Evolutionary conservation across 2,113 vertebrate genomes (phyloP).

Genomic region (Austrofundulus limnaeus): DNA sequence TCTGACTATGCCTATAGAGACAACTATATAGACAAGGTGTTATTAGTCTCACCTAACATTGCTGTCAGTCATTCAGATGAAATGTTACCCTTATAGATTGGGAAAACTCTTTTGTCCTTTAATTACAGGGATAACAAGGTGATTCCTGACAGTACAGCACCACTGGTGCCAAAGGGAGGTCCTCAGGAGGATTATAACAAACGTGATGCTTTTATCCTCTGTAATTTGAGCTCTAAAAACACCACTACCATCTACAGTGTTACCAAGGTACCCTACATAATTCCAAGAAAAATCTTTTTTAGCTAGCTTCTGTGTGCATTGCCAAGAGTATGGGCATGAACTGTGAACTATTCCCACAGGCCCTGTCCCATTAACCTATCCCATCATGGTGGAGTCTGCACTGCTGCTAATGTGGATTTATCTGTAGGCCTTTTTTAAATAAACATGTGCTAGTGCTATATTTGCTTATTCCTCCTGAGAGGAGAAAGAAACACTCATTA

Average conservation of each 20-base stretch:
- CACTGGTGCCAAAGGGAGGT: not conserved
- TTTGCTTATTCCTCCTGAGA: slow-evolving; percentile 48
- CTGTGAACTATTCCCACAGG: slow-evolving; percentile 47
- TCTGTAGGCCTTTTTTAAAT: slow-evolving; percentile 67
- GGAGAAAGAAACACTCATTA: slow-evolving; percentile 32
- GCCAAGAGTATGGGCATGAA: slow-evolving; percentile 40
- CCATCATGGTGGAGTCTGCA: slow-evolving; percentile 43
- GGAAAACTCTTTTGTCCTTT: slow-evolving; percentile 23
- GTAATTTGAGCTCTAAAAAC: slow-evolving; percentile 33
- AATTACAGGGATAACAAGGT: slow-evolving; percentile 32
- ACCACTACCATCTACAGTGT: slow-evolving; percentile 30
- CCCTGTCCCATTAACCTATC: slow-evolving; percentile 64
- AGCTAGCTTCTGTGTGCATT: slow-evolving; percentile 12
- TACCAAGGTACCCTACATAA: slow-evolving; percentile 27
- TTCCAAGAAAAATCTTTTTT: slow-evolving; percentile 24
- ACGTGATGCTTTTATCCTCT: slow-evolving; percentile 1
- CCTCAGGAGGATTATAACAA: slow-evolving; percentile 22
- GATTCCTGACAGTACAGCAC: slow-evolving; percentile 18
- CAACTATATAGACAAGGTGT: not conserved
- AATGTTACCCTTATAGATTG: not conserved
- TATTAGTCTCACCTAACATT: slow-evolving; percentile 11
- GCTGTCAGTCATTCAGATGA: slow-evolving; percentile 17
- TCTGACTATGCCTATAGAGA: not conserved
- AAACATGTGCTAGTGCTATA: slow-evolving; percentile 60
- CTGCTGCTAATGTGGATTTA: slow-evolving; percentile 56